phyloP scores from a whole-genome alignment of 1,140 invertebrate genomes.

The Micrasema longulum region DNA sequence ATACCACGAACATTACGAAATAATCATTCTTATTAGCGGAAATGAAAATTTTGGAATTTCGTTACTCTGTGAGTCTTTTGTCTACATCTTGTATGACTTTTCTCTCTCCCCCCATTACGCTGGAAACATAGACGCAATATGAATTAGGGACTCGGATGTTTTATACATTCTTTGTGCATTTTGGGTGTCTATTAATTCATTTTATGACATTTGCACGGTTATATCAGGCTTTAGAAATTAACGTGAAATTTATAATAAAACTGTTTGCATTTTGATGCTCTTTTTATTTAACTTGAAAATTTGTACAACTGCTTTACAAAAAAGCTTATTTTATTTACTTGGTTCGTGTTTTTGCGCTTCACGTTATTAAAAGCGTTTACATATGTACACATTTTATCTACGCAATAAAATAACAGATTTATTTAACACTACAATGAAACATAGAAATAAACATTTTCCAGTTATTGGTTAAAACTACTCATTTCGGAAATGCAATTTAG shows the following conservation, averaged over 20 bases:
- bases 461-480: no score
- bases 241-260: background rate
- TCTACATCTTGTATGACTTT: slow-evolving; percentile 18
- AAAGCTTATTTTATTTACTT: no score
- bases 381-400: no score
- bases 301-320: no score
- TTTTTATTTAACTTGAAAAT: no score
- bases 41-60: slow-evolving; percentile 44
- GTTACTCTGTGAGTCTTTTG: slow-evolving; percentile 10
- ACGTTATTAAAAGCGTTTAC: no score
- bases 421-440: no score
- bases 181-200: background rate
- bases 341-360: no score
- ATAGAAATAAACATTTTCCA: no score
- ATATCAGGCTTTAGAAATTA: background rate
- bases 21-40: slow-evolving; percentile 50
- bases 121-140: slow-evolving; percentile 21
- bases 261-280: background rate
- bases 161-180: slow-evolving; percentile 16
- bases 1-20: slow-evolving; percentile 39
- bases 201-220: background rate
- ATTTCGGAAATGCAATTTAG: no score
- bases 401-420: no score
- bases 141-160: slow-evolving; percentile 34
- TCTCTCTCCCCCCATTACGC: background rate